Evolutionary conservation across 2,888 invertebrate species (phyloP).

Genomic region (Cacoxenus indagator): DNA sequence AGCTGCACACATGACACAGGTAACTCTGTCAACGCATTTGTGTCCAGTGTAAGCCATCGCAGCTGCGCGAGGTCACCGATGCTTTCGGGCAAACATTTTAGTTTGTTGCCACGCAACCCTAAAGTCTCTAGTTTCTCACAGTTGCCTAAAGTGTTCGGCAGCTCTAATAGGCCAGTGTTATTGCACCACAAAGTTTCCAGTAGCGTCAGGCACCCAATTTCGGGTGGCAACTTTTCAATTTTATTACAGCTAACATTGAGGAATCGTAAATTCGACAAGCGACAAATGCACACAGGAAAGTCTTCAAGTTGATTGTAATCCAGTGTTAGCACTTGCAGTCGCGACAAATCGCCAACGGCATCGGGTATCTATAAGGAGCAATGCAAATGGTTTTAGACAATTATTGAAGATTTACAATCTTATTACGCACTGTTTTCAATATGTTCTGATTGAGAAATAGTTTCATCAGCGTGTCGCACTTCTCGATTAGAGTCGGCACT

Average conservation of each 20-base stretch:
- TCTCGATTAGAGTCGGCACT: constrained; percentile 74
- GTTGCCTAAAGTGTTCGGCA: constrained; percentile 77
- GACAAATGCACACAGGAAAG: constrained; percentile 75
- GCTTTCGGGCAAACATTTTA: constrained; percentile 74
- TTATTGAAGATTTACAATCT: background rate
- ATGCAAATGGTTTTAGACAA: background rate
- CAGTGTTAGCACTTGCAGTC: constrained; percentile 76
- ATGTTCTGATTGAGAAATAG: constrained; percentile 78
- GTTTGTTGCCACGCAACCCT: constrained; percentile 77
- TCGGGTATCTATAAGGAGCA: constrained; percentile 68
- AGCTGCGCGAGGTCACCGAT: constrained; percentile 74
- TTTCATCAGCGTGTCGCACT: constrained; percentile 74
- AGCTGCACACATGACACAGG: constrained; percentile 73
- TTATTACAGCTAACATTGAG: constrained; percentile 80
- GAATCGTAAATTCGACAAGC: constrained; percentile 74
- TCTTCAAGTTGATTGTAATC: constrained; percentile 77
- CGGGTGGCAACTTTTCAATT: constrained; percentile 73
- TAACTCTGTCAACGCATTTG: constrained; percentile 73
- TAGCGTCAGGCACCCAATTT: constrained; percentile 75
- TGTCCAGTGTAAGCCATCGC: constrained; percentile 79
- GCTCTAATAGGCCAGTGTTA: constrained; percentile 72
- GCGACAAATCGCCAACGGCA: constrained; percentile 73
- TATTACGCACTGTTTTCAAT: constrained; percentile 71
- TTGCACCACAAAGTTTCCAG: constrained; percentile 80
- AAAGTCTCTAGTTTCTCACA: constrained; percentile 76